Percentiles rank a stretch among this genome's conserved stretches.
phyloP scores from a whole-genome alignment of 2,888 invertebrate species.

The Drosophila histrio region DNA sequence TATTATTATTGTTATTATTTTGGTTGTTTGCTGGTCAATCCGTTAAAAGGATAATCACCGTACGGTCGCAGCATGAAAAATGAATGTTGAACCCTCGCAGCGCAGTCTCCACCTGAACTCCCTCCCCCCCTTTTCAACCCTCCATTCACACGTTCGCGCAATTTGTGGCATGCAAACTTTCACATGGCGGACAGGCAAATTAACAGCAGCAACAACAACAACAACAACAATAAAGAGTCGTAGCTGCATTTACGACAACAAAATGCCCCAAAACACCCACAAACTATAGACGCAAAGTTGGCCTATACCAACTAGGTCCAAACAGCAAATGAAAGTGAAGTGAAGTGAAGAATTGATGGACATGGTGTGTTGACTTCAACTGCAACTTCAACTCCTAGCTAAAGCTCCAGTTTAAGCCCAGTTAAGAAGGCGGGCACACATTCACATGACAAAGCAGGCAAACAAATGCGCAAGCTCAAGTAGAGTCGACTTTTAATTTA shows the following conservation, averaged over 20 bases:
- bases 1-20: conserved; percentile 21
- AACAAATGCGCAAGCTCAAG: conserved; percentile 56
- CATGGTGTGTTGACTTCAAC: conserved; percentile 48
- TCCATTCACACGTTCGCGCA: conserved; percentile 67
- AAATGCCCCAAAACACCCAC: conserved; percentile 72
- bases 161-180: conserved; percentile 78
- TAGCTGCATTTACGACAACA: conserved; percentile 38
- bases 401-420: conserved; percentile 30
- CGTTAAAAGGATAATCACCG: conserved; percentile 73
- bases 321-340: conserved; percentile 79
- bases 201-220: conserved; percentile 51
- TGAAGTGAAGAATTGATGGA: conserved; percentile 82
- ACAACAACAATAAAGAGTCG: conserved; percentile 41
- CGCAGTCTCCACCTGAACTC: conserved; percentile 17
- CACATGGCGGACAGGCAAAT: conserved; percentile 69
- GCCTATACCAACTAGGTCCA: conserved; percentile 25
- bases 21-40: conserved; percentile 36
- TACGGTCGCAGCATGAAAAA: conserved; percentile 54
- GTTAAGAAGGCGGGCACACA: conserved; percentile 53
- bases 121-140: not conserved
- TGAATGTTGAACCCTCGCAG: conserved; percentile 72
- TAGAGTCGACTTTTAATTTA: conserved; percentile 58
- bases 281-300: conserved; percentile 30
- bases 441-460: conserved; percentile 65
- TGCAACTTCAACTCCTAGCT: conserved; percentile 2